Evolutionary conservation across 2,888 invertebrate species (phyloP).

Genomic region (Sialis fuliginosa): DNA sequence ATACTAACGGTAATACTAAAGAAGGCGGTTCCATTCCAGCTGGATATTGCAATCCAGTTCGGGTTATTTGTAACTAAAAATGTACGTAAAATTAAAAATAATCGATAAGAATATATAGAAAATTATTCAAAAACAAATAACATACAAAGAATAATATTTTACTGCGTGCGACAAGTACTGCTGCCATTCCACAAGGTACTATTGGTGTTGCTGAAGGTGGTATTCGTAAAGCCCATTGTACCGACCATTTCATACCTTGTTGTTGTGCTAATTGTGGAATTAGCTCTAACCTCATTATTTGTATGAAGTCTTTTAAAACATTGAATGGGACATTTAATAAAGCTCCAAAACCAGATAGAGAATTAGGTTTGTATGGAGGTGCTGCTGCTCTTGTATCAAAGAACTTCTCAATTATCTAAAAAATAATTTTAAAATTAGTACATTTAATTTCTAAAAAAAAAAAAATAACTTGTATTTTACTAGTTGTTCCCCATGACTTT

Average conservation of each 20-base stretch:
- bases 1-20: constrained; percentile 74
- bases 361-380: constrained; percentile 81
- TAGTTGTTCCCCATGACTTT: too few species aligned
- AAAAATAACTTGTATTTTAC: constrained; percentile 5
- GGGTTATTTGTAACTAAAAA: constrained; percentile 52
- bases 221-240: constrained; percentile 82
- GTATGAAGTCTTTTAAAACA: constrained; percentile 81
- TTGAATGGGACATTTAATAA: constrained; percentile 70
- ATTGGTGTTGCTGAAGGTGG: constrained; percentile 77
- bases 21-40: constrained; percentile 47
- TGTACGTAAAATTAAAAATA: not conserved
- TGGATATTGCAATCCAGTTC: constrained; percentile 40
- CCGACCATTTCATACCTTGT: constrained; percentile 64
- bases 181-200: constrained; percentile 79
- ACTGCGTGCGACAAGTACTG: constrained; percentile 65
- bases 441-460: constrained; percentile 2
- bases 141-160: constrained; percentile 88
- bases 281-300: constrained; percentile 57
- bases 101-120: not conserved
- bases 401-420: constrained; percentile 73
- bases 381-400: constrained; percentile 79
- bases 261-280: constrained; percentile 40
- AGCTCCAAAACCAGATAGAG: constrained; percentile 70
- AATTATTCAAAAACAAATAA: constrained; percentile 25
- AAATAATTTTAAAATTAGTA: constrained; percentile 4